Base-by-base conservation (phyloP, 2,113 vertebrate genomes). In the Tetrao urogallus region DNA sequence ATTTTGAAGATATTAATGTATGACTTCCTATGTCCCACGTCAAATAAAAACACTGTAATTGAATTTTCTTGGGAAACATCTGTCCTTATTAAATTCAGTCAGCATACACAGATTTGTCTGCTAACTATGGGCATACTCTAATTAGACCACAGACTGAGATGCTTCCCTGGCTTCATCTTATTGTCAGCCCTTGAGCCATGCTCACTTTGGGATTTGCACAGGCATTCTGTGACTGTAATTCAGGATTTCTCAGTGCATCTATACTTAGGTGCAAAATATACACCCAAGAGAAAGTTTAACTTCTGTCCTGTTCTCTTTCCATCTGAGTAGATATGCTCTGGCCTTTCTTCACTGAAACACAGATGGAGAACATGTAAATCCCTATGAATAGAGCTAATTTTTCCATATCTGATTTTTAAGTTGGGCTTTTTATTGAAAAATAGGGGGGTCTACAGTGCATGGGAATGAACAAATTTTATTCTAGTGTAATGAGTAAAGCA, bases 131-230 rank as follows among this genome's bases (percentile, higher is more conserved):
- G 10, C 81, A 34, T 43, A n/a, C 9, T 60, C 34, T 84, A 78
- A 57, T 47, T 28, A 92, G 47, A 84, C 28, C 10, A 6, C 38
- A 34, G 8, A 42, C 0, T 42, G 16, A 74, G 6, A 10, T 64
- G 6, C 38, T 67, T 13, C 22, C 10, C 0, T 0, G 66, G 10
- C 24, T 81, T 63, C 19, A 27, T 40, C 38, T 47, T 42, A 54
- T 28, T 84, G 78, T 60, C 25, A 38, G 2, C 30, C n/a, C 34
- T 52, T 38, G 24, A 86, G 72, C 27, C 5, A 38, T 67, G 21
- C 8, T 8, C 17, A 63, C 42, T 24, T 0, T 0, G 4, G 7
- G 28, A 34, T 86, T 69, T 71, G 25, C 24, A 74, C 15, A 73
- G 18, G 15, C 25, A 67, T 90, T 70, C 17, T 69, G 34, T 56